phyloP scores from a whole-genome alignment of 2,797 vertebrate species.

The Enteromius paludinosus region DNA sequence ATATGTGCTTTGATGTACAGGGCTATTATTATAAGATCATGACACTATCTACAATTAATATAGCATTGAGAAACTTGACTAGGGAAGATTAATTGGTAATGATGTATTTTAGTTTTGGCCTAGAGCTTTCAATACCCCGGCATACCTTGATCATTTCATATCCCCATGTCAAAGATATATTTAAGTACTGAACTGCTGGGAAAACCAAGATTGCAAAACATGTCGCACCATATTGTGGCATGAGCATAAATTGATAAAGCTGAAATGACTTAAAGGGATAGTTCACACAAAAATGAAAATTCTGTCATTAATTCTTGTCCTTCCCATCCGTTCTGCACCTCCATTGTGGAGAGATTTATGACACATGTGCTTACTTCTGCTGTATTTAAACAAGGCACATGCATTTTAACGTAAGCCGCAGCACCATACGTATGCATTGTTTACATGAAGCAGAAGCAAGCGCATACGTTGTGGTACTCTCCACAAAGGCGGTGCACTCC shows the following conservation, averaged over 20 bases:
- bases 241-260: not conserved
- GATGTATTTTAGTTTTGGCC: not conserved
- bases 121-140: not conserved
- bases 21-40: not conserved
- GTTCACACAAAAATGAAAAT: not conserved
- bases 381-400: not conserved
- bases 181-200: not conserved
- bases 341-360: not conserved
- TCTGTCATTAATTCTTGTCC: not conserved
- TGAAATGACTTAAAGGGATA: not conserved
- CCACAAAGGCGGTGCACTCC: not conserved
- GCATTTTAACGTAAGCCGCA: not conserved
- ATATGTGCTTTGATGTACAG: not conserved
- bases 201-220: not conserved
- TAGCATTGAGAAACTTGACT: conserved; percentile 16
- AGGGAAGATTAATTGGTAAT: conserved; percentile 11
- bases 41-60: not conserved
- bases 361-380: not conserved
- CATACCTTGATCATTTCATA: not conserved
- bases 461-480: not conserved
- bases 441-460: not conserved
- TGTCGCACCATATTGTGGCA: not conserved
- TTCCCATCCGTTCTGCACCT: not conserved
- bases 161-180: not conserved
- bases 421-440: not conserved